Conservation (phyloP, 2,888 invertebrate species). For the Crioceris asparagi region DNA sequence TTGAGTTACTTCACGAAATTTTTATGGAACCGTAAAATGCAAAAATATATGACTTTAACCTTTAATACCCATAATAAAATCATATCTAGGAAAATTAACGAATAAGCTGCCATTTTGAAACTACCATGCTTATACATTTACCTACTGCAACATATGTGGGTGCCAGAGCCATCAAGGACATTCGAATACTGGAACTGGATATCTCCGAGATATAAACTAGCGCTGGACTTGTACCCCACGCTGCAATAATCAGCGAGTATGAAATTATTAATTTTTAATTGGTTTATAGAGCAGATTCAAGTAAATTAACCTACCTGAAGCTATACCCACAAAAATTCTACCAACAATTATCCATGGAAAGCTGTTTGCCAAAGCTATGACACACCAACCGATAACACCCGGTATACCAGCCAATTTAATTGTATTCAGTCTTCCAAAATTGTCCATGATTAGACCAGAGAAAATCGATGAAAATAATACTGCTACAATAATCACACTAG, state of each 20-base stretch:
- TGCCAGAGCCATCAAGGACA: constrained; percentile 47
- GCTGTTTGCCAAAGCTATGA: constrained; percentile 42
- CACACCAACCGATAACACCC: constrained; percentile 43
- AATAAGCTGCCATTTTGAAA: too few species aligned
- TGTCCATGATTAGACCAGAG: constrained; percentile 47
- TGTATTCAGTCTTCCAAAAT: constrained; percentile 44
- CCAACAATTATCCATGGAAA: constrained; percentile 43
- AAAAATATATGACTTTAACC: too few species aligned
- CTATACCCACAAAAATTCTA: constrained; percentile 44
- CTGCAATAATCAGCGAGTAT: constrained; percentile 24
- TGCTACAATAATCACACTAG: constrained; percentile 46
- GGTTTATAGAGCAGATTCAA: not conserved
- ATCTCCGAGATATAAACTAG: constrained; percentile 53
- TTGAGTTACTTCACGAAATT: too few species aligned
- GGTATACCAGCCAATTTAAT: constrained; percentile 46
- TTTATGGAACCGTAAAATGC: too few species aligned
- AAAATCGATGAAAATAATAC: constrained; percentile 44
- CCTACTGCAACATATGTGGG: constrained; percentile 49
- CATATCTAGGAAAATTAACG: too few species aligned
- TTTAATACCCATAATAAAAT: too few species aligned
- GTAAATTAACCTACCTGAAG: constrained; percentile 34
- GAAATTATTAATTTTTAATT: constrained; percentile 1
- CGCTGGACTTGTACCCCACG: constrained; percentile 48
- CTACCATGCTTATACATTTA: too few species aligned
- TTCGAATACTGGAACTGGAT: constrained; percentile 45